These are phyloP conservation scores for Dynastes tityus DNA, from an alignment of 2,888 invertebrate genomes.

Conservation along the genomic window DNA sequence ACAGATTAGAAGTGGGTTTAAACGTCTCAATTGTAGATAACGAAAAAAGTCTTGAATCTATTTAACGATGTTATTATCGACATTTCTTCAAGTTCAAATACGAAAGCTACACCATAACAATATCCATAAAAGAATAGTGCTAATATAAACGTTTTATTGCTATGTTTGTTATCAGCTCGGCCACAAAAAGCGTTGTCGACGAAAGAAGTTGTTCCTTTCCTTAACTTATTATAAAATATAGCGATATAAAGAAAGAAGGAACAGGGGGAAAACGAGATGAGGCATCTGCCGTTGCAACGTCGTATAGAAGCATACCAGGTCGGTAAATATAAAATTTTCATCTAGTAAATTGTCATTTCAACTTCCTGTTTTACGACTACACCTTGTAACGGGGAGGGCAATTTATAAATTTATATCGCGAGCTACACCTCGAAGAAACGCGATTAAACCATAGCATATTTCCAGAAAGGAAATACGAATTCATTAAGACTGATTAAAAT, in stretches of 20 bases:
- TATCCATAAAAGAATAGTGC: constrained; percentile 18
- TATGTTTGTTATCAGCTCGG: not conserved
- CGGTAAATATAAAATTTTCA: constrained; percentile 15
- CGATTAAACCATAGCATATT: not conserved
- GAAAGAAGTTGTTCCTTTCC: not conserved
- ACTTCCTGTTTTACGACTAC: not conserved
- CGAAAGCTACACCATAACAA: not conserved
- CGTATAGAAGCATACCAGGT: not conserved
- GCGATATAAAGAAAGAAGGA: not conserved
- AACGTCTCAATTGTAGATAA: constrained; percentile 1
- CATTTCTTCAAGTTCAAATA: not conserved
- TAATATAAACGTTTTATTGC: constrained; percentile 10
- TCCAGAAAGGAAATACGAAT: constrained; percentile 5
- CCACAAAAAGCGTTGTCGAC: constrained; percentile 4
- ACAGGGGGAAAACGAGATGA: not conserved
- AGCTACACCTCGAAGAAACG: not conserved
- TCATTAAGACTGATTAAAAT: constrained; percentile 3
- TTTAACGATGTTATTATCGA: not conserved
- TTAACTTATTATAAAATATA: constrained; percentile 12
- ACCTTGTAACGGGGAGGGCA: not conserved
- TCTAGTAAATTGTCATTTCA: constrained; percentile 8
- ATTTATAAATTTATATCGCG: constrained; percentile 18
- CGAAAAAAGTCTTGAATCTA: not conserved
- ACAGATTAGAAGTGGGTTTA: constrained; percentile 8
- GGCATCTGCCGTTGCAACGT: not conserved